Base-by-base conservation (phyloP, 2,888 invertebrate genomes). In the Caenorhabditis sp. region DNA sequence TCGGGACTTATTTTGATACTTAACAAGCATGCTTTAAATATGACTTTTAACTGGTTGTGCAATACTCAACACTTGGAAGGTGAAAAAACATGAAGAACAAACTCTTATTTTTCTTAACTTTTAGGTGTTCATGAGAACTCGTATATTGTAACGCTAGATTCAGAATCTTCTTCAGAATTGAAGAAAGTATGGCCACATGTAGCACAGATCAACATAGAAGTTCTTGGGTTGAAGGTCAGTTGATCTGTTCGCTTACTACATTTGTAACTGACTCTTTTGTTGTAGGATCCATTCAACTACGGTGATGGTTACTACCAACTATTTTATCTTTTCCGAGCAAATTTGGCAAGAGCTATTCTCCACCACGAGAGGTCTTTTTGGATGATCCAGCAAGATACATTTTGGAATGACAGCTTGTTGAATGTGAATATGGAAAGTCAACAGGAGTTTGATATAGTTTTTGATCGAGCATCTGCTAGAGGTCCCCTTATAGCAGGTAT, bases 341-440 rank as follows among this genome's bases (percentile, higher is more conserved):
- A 91, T 70, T 68, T 90, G 4, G 90, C 89, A 8, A 35, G 77
- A 47, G 85, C 88, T 13, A 80, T 90, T 50, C 65, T 89, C 0
- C 71, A 82, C 8, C 71, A 77, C 11, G 53, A 79, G 8, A 77
- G 68, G 40, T 78, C 83, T 0, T 91, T 91, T 58, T 91, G 90
- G 90, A 91, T 91, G 91, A 88, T 90, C 26, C 91, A 91, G 60
- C 91, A 91, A 85, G 90, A 90, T 79, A 91, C 90, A 13, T 91
- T 84, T 69, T 91, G 90, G 90, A 77, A 85, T 22, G 80, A 80
- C 13, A 86, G 72, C 32, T 68, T 91, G 6, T 51, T 86, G 0
- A 67, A 79, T 1, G 61, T 90, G 0, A 53, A 86, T 13, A 26
- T 85, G 8, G 44, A 69, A 5, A 26, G 68, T 13, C 50, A 72